Evolutionary conservation across 2,888 invertebrate species (phyloP).

Genomic region (Odiellus spinosus): DNA sequence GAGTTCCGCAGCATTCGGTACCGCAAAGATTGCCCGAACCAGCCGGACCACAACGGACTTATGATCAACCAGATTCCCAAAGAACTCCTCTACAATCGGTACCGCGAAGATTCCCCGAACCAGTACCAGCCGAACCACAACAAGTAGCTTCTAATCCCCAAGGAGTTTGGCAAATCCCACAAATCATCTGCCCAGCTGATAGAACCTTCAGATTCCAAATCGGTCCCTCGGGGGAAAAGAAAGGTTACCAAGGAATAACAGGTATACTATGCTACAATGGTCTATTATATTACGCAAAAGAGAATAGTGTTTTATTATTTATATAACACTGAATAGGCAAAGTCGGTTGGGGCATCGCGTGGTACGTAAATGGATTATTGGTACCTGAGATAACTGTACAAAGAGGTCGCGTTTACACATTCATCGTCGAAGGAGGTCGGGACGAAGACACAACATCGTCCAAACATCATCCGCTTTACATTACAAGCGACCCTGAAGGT

Average conservation of each 20-base stretch:
- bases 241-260: conserved; percentile 65
- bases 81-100: neutral
- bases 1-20: neutral
- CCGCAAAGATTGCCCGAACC: neutral
- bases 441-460: conserved; percentile 63
- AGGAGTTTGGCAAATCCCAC: conserved; percentile 60
- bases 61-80: neutral
- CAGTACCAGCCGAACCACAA: neutral
- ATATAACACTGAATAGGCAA: conserved; percentile 42
- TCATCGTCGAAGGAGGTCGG: conserved; percentile 67
- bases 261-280: no score
- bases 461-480: conserved; percentile 73
- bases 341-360: conserved; percentile 82
- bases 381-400: conserved; percentile 79
- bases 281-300: no score
- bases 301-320: no score
- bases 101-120: neutral
- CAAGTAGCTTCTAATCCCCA: neutral
- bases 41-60: no score
- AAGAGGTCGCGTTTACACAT: conserved; percentile 52
- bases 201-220: conserved; percentile 84
- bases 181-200: conserved; percentile 77
- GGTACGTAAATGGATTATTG: conserved; percentile 78
- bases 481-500: conserved; percentile 79
- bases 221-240: conserved; percentile 80